phyloP scores from a whole-genome alignment of 2,888 invertebrate species.

The Stenoptilia bipunctidactyla region DNA sequence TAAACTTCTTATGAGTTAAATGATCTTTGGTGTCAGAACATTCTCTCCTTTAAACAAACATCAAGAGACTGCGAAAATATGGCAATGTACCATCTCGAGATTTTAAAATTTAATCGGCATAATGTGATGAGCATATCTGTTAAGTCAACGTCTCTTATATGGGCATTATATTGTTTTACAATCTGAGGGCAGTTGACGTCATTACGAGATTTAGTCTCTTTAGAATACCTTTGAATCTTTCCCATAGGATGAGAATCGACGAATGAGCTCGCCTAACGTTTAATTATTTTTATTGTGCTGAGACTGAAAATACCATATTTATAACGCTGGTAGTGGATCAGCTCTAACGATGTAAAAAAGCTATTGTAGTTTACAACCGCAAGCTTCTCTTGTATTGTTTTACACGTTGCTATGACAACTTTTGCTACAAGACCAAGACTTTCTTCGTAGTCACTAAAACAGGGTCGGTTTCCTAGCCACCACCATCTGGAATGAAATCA shows the following conservation, averaged over 20 bases:
- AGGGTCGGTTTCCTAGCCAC: conserved; percentile 21
- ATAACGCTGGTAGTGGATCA: conserved; percentile 9
- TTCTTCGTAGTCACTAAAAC: conserved; percentile 9
- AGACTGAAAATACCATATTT: conserved; percentile 10
- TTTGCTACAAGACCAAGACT: conserved; percentile 5
- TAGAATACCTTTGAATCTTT: not conserved
- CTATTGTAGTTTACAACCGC: conserved; percentile 10
- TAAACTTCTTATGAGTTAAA: not conserved
- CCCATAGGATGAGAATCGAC: not conserved
- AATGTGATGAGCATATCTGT: not conserved
- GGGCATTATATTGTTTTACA: not conserved
- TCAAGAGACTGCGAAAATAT: conserved; percentile 2
- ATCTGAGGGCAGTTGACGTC: not conserved
- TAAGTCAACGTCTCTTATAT: not conserved
- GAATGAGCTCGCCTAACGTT: not conserved
- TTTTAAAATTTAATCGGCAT: not conserved
- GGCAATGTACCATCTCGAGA: conserved; percentile 1
- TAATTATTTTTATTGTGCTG: conserved; percentile 9
- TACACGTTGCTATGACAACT: conserved; percentile 6
- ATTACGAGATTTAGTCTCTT: not conserved
- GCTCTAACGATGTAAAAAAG: conserved; percentile 11
- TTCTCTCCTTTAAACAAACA: not conserved
- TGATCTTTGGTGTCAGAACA: not conserved
- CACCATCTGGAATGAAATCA: conserved; percentile 23
- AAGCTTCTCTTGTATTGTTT: conserved; percentile 5